Evolutionary conservation across 2,113 vertebrate genomes (phyloP).

Genomic region (Pogonocichla stellata): DNA sequence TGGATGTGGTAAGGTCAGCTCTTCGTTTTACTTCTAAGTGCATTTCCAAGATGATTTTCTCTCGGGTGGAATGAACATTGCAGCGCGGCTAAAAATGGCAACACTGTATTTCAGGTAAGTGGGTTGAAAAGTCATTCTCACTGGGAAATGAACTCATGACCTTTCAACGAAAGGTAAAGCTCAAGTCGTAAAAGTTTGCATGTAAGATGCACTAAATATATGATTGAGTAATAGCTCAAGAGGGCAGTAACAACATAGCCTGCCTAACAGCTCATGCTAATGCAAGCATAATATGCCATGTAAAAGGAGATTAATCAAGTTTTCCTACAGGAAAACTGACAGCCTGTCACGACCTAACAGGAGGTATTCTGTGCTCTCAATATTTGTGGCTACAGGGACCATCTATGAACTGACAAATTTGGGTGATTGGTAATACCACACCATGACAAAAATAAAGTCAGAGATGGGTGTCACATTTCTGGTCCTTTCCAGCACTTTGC

Average conservation of each 20-base stretch:
- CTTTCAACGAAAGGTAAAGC: constrained; percentile 49
- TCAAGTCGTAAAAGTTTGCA: constrained; percentile 20
- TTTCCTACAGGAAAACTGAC: constrained; percentile 46
- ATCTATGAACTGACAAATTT: constrained; percentile 29
- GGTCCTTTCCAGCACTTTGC: neutral
- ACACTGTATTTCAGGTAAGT: constrained; percentile 55
- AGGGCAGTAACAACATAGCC: constrained; percentile 54
- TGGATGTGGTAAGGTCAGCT: constrained; percentile 56
- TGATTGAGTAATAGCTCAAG: constrained; percentile 3
- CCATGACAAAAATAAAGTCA: neutral
- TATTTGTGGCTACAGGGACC: neutral
- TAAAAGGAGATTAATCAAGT: constrained; percentile 58
- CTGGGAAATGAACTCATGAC: constrained; percentile 65
- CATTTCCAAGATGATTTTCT: constrained; percentile 52
- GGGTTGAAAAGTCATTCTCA: constrained; percentile 44
- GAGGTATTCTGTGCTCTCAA: neutral
- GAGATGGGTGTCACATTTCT: neutral
- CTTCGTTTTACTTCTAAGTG: constrained; percentile 66
- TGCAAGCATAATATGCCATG: constrained; percentile 54
- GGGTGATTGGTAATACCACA: neutral
- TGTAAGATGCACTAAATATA: constrained; percentile 42
- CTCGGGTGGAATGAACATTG: constrained; percentile 19
- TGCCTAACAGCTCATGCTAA: constrained; percentile 33
- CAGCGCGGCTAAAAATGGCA: constrained; percentile 30
- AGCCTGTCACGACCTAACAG: neutral